Evolutionary conservation across 2,113 vertebrate species (phyloP).

Genomic region (Lophura nycthemera): DNA sequence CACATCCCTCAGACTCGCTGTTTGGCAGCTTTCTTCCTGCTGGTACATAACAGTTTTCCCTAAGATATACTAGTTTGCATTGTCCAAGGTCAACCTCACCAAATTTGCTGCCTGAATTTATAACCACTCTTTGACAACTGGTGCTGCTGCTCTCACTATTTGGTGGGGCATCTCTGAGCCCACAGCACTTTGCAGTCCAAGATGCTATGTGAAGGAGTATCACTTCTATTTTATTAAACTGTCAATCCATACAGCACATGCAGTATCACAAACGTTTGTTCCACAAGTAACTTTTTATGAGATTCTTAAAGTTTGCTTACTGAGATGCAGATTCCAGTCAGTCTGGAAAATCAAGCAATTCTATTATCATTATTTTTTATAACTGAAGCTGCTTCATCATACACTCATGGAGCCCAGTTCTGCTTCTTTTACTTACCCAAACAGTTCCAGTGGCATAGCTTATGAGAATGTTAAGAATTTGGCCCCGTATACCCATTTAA

Average conservation of each 20-base stretch:
- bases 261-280: background rate
- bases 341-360: background rate
- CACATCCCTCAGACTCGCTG: background rate
- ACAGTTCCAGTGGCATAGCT: background rate
- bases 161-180: background rate
- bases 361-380: background rate
- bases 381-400: background rate
- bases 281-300: background rate
- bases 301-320: background rate
- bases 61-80: background rate
- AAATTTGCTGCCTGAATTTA: background rate
- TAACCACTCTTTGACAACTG: background rate
- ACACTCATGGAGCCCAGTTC: accelerated
- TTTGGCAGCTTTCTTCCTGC: background rate
- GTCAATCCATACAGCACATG: background rate
- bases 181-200: background rate
- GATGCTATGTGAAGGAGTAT: background rate
- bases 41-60: background rate
- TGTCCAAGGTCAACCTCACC: background rate
- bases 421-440: background rate
- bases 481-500: background rate
- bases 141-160: background rate
- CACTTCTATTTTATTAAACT: background rate
- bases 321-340: background rate
- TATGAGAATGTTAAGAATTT: background rate